Conservation (phyloP, 53 echinoderm and acorn worm species). For the Mesocentrotus franciscanus region DNA sequence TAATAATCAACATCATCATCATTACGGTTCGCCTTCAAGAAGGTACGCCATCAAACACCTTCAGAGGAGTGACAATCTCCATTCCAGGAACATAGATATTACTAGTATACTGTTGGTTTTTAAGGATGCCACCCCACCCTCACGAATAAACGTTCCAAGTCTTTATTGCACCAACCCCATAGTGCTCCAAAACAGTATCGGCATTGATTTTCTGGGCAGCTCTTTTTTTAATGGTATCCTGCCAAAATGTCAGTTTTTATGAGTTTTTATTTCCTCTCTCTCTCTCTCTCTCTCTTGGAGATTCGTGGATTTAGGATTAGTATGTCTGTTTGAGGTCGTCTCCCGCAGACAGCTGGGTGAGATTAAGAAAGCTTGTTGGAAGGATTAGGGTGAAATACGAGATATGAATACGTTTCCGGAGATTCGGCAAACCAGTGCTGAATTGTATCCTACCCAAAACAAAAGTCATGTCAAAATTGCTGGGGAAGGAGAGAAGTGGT, state of each 20-base stretch:
- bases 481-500: neutral
- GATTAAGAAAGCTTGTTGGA: constrained; percentile 58
- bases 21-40: too few species aligned
- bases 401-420: constrained; percentile 45
- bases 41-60: too few species aligned
- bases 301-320: constrained; percentile 18
- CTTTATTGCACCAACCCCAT: neutral
- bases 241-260: neutral
- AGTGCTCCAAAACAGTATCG: neutral
- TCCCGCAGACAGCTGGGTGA: constrained; percentile 52
- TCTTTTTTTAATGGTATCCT: neutral
- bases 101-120: too few species aligned
- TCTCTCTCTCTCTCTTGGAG: neutral
- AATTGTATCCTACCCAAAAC: neutral
- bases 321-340: constrained; percentile 6
- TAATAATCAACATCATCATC: too few species aligned
- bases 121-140: neutral
- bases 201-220: neutral
- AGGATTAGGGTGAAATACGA: constrained; percentile 50
- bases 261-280: neutral
- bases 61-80: too few species aligned
- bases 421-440: constrained; percentile 3
- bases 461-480: neutral
- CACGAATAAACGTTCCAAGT: neutral
- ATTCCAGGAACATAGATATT: too few species aligned